phyloP scores from a whole-genome alignment of 2,797 vertebrate species.

The Tarsius wallacei region DNA sequence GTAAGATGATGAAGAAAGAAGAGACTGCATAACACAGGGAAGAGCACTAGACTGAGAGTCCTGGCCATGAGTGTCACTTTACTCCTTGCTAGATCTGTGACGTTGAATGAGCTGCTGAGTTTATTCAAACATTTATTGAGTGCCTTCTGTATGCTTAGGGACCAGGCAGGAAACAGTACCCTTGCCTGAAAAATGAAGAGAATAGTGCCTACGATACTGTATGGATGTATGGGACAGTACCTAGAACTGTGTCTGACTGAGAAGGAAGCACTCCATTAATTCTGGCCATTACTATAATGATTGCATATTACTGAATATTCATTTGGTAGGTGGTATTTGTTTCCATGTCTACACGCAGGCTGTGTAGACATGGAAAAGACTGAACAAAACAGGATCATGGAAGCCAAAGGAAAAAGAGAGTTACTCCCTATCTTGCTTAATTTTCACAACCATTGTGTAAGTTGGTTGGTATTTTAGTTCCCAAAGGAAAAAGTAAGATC shows the following conservation, averaged over 20 bases:
- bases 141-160: not conserved
- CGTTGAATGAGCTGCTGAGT: too few relatives aligned
- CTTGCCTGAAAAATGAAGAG: not conserved
- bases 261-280: not conserved
- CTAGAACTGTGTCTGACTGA: not conserved
- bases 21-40: not conserved
- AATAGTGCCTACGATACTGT: too few relatives aligned
- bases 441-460: not conserved
- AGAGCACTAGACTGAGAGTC: not conserved
- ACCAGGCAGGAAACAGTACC: not conserved
- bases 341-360: not conserved
- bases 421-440: not conserved
- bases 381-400: not conserved
- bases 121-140: too few relatives aligned
- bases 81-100: not conserved
- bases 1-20: not conserved
- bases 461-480: not conserved
- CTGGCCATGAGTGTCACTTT: not conserved
- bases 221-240: not conserved
- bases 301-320: not conserved
- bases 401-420: not conserved
- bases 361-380: not conserved
- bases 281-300: not conserved
- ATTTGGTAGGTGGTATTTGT: not conserved
- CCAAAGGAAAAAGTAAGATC: not conserved